Evolutionary conservation across 2,888 invertebrate genomes (phyloP).

Genomic region (Nomada ruficornis): DNA sequence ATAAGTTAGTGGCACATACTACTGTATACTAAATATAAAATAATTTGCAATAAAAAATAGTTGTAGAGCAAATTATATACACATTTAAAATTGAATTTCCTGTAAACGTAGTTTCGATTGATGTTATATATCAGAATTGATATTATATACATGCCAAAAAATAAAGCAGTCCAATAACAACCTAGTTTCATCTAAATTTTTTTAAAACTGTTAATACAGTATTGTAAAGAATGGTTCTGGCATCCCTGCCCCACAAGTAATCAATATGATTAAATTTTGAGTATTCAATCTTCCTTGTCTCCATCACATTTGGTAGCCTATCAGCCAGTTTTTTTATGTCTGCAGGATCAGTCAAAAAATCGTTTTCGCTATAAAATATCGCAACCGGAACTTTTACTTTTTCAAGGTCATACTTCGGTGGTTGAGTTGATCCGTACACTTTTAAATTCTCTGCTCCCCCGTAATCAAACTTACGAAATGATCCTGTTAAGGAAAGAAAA

Average conservation of each 20-base stretch:
- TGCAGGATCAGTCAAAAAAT: slow-evolving; percentile 86
- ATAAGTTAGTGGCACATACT: no score
- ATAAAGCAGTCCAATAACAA: slow-evolving; percentile 4
- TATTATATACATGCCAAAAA: slow-evolving; percentile 24
- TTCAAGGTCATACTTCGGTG: slow-evolving; percentile 86
- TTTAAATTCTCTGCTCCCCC: slow-evolving; percentile 85
- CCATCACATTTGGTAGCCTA: slow-evolving; percentile 77
- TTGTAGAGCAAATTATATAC: not conserved
- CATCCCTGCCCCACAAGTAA: slow-evolving; percentile 82
- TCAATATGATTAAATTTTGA: slow-evolving; percentile 82
- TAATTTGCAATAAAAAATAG: not conserved
- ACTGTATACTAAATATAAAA: not conserved
- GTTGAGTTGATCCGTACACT: slow-evolving; percentile 85
- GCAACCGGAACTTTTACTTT: slow-evolving; percentile 87
- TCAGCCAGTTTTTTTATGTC: slow-evolving; percentile 78
- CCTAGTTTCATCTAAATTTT: slow-evolving; percentile 56
- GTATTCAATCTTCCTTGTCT: slow-evolving; percentile 76
- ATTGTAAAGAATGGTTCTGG: slow-evolving; percentile 77
- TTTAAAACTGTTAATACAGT: slow-evolving; percentile 71
- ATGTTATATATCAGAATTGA: slow-evolving; percentile 1
- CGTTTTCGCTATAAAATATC: slow-evolving; percentile 88
- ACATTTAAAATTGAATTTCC: not conserved
- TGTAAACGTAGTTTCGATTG: not conserved
- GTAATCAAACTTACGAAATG: slow-evolving; percentile 87
- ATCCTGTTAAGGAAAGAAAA: slow-evolving; percentile 82